phyloP scores from a whole-genome alignment of 2,113 vertebrate species.

The Nycticorax nycticorax region DNA sequence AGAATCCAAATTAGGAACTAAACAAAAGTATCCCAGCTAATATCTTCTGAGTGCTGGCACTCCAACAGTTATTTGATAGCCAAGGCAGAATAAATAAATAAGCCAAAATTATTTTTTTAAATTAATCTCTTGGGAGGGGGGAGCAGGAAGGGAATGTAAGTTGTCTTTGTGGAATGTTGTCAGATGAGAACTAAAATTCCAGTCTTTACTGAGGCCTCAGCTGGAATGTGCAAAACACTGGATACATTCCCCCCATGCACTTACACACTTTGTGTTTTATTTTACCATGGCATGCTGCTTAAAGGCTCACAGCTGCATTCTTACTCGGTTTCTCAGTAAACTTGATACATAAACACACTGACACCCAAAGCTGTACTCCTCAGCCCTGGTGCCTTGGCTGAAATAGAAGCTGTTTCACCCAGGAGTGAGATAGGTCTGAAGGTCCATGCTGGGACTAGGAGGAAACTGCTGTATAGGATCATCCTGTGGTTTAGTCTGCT shows the following conservation, averaged over 20 bases:
- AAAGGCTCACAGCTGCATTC: not conserved
- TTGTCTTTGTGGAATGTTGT: slow-evolving; percentile 34
- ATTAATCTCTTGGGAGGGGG: not conserved
- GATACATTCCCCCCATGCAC: not conserved
- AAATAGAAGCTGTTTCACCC: not conserved
- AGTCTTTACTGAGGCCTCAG: slow-evolving; percentile 20
- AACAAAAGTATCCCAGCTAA: not conserved
- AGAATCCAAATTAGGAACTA: not conserved
- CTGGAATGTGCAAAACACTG: slow-evolving; percentile 27
- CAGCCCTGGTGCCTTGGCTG: not conserved
- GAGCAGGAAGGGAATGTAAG: not conserved
- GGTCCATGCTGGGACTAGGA: not conserved
- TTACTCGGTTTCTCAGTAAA: not conserved
- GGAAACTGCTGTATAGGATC: not conserved
- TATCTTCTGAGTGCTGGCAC: not conserved
- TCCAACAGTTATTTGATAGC: not conserved
- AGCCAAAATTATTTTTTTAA: not conserved
- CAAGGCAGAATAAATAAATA: slow-evolving; percentile 34
- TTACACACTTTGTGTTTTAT: not conserved
- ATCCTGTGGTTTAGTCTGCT: not conserved
- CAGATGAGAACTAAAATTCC: slow-evolving; percentile 43
- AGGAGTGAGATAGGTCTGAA: not conserved
- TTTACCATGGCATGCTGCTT: not conserved
- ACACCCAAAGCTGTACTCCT: not conserved
- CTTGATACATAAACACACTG: not conserved